phyloP scores from a whole-genome alignment of 2,888 invertebrate genomes.

The Apocheima hispidaria region DNA sequence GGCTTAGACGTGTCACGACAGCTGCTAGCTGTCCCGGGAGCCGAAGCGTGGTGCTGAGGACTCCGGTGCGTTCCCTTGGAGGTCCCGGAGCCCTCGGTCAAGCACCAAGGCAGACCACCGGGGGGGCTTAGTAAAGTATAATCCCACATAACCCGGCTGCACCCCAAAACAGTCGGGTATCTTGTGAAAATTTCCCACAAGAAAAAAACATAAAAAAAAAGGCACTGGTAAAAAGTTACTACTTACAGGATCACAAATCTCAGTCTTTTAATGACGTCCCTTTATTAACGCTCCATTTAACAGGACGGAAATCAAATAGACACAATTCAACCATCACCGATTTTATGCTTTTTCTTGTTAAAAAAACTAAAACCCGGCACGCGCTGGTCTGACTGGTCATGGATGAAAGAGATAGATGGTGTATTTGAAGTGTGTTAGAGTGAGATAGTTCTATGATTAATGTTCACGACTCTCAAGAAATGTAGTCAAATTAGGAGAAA shows the following conservation, averaged over 20 bases:
- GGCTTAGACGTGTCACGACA: too few species aligned
- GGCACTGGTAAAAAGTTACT: too few species aligned
- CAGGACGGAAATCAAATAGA: constrained; percentile 68
- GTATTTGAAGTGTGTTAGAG: constrained; percentile 41
- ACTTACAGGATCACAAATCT: neutral
- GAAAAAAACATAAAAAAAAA: too few species aligned
- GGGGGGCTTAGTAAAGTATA: too few species aligned
- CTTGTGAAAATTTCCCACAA: too few species aligned
- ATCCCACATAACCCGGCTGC: too few species aligned
- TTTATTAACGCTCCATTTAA: constrained; percentile 36
- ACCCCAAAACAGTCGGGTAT: too few species aligned
- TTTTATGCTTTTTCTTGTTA: constrained; percentile 77
- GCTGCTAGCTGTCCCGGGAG: too few species aligned
- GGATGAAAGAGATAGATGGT: constrained; percentile 57
- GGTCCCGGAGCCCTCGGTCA: too few species aligned
- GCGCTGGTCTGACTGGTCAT: constrained; percentile 74
- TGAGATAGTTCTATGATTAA: constrained; percentile 67
- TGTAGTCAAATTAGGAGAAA: constrained; percentile 82
- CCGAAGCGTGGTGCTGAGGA: too few species aligned
- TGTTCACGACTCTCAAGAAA: constrained; percentile 75
- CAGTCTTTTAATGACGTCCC: constrained; percentile 2
- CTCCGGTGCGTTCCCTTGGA: too few species aligned
- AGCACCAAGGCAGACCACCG: too few species aligned
- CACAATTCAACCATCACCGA: constrained; percentile 63
- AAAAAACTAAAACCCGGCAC: constrained; percentile 75